These are phyloP conservation scores for Zhengitettix transpicula DNA, from an alignment of 2,888 invertebrate species.

Conservation along the genomic window DNA sequence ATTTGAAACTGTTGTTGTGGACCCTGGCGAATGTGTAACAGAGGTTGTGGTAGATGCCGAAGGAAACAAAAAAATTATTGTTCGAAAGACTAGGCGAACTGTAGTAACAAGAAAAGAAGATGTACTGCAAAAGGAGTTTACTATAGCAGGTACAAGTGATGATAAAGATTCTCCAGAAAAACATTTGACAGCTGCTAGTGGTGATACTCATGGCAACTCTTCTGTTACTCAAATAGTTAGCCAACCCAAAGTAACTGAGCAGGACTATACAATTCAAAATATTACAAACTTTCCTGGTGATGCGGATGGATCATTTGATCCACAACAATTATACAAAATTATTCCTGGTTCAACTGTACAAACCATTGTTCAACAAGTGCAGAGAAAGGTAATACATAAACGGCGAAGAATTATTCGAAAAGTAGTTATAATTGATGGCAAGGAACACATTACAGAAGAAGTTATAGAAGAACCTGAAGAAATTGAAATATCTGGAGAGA, in stretches of 20 bases:
- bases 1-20: constrained; percentile 65
- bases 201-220: too few species aligned
- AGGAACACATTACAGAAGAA: constrained; percentile 70
- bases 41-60: constrained; percentile 67
- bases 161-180: constrained; percentile 1
- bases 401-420: constrained; percentile 58
- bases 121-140: constrained; percentile 33
- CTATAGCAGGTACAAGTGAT: constrained; percentile 21
- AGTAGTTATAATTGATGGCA: constrained; percentile 63
- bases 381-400: constrained; percentile 54
- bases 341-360: constrained; percentile 52
- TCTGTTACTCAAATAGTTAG: too few species aligned
- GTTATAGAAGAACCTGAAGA: constrained; percentile 71
- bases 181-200: constrained; percentile 20
- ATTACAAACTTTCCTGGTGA: too few species aligned
- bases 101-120: constrained; percentile 39
- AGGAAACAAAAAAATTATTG: constrained; percentile 63
- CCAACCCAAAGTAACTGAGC: too few species aligned
- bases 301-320: too few species aligned
- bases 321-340: constrained; percentile 24
- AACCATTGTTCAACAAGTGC: constrained; percentile 68
- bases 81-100: constrained; percentile 53
- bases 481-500: constrained; percentile 52
- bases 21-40: constrained; percentile 69
- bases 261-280: too few species aligned